Evolutionary conservation across 2,888 invertebrate species (phyloP).

Genomic region (Pseudoips prasinana): DNA sequence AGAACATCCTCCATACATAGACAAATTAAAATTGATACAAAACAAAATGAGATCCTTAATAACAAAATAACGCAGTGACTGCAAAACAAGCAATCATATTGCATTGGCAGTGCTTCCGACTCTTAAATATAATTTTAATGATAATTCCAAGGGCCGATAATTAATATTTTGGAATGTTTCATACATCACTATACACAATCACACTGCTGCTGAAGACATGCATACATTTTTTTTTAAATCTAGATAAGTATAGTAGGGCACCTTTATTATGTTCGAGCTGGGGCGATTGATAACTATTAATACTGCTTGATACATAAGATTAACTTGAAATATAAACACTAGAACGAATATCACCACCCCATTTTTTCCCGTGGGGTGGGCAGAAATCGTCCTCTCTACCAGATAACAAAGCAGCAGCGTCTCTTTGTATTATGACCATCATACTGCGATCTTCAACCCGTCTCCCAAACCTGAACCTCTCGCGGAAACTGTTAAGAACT

Average conservation of each 20-base stretch:
- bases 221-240: conserved; percentile 5
- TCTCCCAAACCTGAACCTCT: no score
- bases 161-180: conserved; percentile 36
- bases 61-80: conserved; percentile 31
- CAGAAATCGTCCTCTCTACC: no score
- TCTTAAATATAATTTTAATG: conserved; percentile 24
- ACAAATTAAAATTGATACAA: conserved; percentile 26
- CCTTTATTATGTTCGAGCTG: conserved; percentile 7
- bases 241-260: conserved; percentile 16
- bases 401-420: no score
- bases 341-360: no score
- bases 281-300: conserved; percentile 9
- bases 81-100: conserved; percentile 36
- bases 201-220: conserved; percentile 13
- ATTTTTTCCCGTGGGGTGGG: no score
- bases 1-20: conserved; percentile 18
- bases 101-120: conserved; percentile 37
- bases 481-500: no score
- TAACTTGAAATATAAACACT: no score
- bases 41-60: conserved; percentile 41
- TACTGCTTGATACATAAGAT: neutral
- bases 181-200: conserved; percentile 20
- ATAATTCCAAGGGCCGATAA: conserved; percentile 26
- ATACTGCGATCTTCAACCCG: no score
- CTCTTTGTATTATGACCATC: no score